A percentile compares a stretch with the other conserved stretches of the same genome.
These are phyloP conservation scores for Drosophila melanogaster DNA, from an alignment of 1,140 invertebrate species.

Conservation along the genomic window Release_6_plus_ISO1_MT NT_033777.3:7841001-7841500, in stretches of 20 bases:
- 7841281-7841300: not conserved
- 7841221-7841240: no score
- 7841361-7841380: not conserved
- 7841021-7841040: constrained; percentile 20
- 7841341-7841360: not conserved
- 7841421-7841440: constrained; percentile 6
- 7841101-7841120: not conserved
- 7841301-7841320: not conserved
- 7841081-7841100: not conserved
- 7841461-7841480: not conserved
- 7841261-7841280: no score
- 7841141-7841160: no score
- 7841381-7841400: constrained; percentile 6
- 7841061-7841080: not conserved
- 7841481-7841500: not conserved
- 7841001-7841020: constrained; percentile 61
- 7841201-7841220: no score
- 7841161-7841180: no score
- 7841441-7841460: constrained; percentile 4
- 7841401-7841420: constrained; percentile 37
- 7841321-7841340: not conserved
- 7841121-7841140: no score
- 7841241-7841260: no score
- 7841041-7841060: constrained; percentile 9
- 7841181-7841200: no score